Base-by-base conservation (phyloP, 2,113 vertebrate genomes). In the Montifringilla adamsi region DNA sequence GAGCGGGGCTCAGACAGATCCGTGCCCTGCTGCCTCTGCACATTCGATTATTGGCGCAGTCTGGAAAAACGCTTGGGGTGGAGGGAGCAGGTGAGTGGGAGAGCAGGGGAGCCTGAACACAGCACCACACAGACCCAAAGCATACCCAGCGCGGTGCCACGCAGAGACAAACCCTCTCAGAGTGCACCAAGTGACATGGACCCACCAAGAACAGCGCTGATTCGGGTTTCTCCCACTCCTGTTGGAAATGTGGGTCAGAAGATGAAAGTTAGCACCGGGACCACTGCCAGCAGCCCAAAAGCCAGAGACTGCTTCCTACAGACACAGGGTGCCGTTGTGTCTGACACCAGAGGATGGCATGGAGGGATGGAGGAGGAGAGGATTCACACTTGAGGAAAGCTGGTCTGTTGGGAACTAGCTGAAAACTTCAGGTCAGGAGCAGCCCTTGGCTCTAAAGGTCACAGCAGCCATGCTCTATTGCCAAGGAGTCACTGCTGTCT, bases 61-160 rank as follows among this genome's bases (percentile, higher is more conserved):
- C 91, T 95, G 88, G 62, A 76, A 92, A 86, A 95, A 35, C 52
- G 20, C 55, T 91, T 15, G 62, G 66, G 70, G 31, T 64, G 70
- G 47, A 89, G 47, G 73, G 58, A 82, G 60, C 53, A 53, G 66
- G 35, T 68, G 70, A 63, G n/a, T 15, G n/a, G 70, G 52, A 66
- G n/a, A 84, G 47, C 2, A 4, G 47, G 49, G 63, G 28, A 91
- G 24, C 19, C 39, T 5, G 10, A 72, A 55, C 41, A 39, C 63
- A 62, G 66, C 20, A 1, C 31, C 84, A 66, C 50, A n/a, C 28
- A 1, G 10, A 26, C 33, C 44, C 5, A 0, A 62, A 39, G 33
- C 31, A 70, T 2, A 21, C 8, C 49, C 4, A 1, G 37, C 41
- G 37, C 0, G 0, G 7, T 17, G 41, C 31, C 15, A 20, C 60